Percentiles rank a stretch among this genome's conserved stretches.
These are phyloP conservation scores for Cyphomyrus discorhynchus DNA, from an alignment of 2,113 vertebrate species.

Conservation along the genomic window DNA sequence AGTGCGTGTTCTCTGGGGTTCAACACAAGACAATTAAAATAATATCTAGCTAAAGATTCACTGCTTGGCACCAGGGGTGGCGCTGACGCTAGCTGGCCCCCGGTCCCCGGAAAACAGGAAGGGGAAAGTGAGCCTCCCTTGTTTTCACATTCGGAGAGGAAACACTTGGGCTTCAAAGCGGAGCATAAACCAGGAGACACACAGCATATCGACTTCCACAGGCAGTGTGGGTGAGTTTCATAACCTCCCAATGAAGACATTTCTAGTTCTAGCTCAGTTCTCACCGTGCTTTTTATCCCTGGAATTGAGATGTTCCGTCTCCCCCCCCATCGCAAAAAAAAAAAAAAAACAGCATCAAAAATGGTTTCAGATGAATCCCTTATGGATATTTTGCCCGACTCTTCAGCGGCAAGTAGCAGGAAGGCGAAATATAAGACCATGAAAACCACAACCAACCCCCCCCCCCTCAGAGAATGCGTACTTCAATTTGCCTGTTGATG, in stretches of 20 bases:
- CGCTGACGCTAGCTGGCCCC: neutral
- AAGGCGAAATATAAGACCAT: neutral
- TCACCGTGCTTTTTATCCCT: neutral
- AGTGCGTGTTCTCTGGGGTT: neutral
- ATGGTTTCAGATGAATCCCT: neutral
- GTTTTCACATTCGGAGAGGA: conserved; percentile 7
- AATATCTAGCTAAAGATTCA: neutral
- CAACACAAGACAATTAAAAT: neutral
- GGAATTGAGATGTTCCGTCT: neutral
- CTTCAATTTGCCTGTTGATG: neutral
- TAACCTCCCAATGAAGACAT: no score
- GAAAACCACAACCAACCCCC: neutral
- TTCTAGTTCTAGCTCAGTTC: neutral
- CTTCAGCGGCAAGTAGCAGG: neutral
- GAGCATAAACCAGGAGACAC: neutral
- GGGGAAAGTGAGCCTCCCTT: conserved; percentile 15
- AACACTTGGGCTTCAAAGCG: conserved; percentile 14
- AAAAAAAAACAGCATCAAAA: neutral
- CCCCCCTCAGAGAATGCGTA: neutral
- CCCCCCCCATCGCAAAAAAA: neutral
- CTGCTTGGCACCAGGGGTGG: neutral
- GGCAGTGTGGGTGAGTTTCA: neutral
- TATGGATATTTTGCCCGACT: neutral
- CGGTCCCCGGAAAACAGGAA: conserved; percentile 17
- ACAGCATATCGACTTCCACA: neutral